phyloP scores from a whole-genome alignment of 2,113 vertebrate species.

The Vanacampus margaritifer region DNA sequence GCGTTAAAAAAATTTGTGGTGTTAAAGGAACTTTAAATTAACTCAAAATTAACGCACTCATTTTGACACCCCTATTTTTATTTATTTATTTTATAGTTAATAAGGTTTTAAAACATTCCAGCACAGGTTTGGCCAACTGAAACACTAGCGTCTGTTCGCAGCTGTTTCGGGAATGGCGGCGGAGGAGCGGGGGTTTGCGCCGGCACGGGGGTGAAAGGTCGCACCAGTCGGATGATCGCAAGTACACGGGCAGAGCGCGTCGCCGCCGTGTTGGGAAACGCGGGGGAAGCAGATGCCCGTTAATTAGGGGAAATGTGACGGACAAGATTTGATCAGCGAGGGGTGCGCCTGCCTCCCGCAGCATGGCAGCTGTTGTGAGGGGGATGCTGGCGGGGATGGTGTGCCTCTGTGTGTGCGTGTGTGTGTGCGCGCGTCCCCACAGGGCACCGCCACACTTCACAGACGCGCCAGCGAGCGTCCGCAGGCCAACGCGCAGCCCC shows the following conservation, averaged over 20 bases:
- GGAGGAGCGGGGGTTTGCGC: conserved; percentile 17
- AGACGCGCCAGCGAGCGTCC: conserved; percentile 66
- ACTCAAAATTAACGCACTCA: too few relatives aligned
- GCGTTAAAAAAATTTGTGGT: too few relatives aligned
- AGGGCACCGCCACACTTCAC: conserved; percentile 69
- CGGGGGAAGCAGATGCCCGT: conserved; percentile 98
- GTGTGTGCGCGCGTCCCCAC: conserved; percentile 53
- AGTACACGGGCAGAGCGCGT: conserved; percentile 60
- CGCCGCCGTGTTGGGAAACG: conserved; percentile 72
- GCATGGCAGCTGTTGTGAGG: conserved; percentile 92
- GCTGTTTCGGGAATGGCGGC: conserved; percentile 29
- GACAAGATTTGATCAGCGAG: conserved; percentile 95
- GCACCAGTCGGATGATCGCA: conserved; percentile 63
- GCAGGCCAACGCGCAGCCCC: conserved; percentile 65
- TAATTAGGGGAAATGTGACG: conserved; percentile 99
- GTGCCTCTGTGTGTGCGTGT: conserved; percentile 12
- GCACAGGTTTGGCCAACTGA: neutral
- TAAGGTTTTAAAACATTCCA: neutral
- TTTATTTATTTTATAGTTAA: too few relatives aligned
- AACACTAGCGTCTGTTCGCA: conserved; percentile 31
- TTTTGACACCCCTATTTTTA: neutral
- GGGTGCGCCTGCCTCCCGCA: conserved; percentile 85
- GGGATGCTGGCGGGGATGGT: conserved; percentile 58
- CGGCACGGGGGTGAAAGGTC: conserved; percentile 67
- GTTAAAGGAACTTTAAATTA: too few relatives aligned